Conservation (phyloP, 2,113 vertebrate species). For the Platanista minor region DNA sequence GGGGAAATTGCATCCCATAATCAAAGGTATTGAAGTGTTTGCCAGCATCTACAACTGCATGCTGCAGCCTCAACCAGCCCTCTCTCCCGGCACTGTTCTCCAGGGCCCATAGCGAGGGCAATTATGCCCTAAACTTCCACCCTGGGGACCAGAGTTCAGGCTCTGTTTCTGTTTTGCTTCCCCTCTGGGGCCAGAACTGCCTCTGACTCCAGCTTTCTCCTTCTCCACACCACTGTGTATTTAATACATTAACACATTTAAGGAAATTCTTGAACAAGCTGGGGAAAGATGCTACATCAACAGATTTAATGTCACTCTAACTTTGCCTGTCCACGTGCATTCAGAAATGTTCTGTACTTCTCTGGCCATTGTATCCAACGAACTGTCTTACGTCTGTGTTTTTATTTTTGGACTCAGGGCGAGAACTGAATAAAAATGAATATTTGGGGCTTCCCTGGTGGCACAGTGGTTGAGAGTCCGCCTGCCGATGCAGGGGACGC, state of each 20-base stretch:
- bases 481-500: too few relatives aligned
- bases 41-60: fast-evolving
- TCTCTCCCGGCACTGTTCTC: background rate
- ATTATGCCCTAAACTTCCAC: background rate
- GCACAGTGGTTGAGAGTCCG: too few relatives aligned
- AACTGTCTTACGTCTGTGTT: fast-evolving
- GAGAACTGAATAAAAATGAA: background rate
- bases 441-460: too few relatives aligned
- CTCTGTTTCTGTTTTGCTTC: background rate
- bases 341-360: background rate
- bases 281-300: background rate
- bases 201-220: background rate
- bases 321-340: fast-evolving
- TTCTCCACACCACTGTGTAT: background rate
- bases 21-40: fast-evolving
- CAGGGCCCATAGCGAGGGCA: background rate
- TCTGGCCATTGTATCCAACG: background rate
- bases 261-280: background rate
- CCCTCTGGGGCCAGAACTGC: background rate
- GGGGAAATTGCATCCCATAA: background rate
- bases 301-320: fast-evolving
- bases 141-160: background rate
- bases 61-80: too few relatives aligned
- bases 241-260: background rate
- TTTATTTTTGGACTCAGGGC: background rate